Percentiles rank a stretch among this genome's conserved stretches.
Evolutionary conservation across 2,113 vertebrate species (phyloP).

Genomic region (Passer domesticus): DNA sequence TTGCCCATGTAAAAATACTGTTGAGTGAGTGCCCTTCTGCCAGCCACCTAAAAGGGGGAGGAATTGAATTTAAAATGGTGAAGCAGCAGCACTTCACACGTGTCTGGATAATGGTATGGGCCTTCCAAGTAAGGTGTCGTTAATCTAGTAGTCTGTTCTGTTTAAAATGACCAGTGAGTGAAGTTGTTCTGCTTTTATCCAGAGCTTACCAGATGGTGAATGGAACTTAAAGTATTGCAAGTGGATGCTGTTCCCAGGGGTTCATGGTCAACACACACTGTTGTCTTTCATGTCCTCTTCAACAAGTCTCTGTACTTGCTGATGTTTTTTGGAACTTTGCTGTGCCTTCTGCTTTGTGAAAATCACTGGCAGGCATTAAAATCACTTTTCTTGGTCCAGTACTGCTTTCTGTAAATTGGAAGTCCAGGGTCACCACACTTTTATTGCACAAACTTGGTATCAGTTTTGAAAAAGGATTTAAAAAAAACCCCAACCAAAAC

Average conservation of each 20-base stretch:
- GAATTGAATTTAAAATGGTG: constrained; percentile 7
- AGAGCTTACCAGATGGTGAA: constrained; percentile 38
- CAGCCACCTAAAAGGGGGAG: constrained; percentile 36
- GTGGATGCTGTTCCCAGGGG: constrained; percentile 20
- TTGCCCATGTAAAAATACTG: constrained; percentile 26
- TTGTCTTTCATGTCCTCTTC: constrained; percentile 28
- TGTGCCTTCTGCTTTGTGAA: constrained; percentile 59
- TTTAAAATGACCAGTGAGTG: constrained; percentile 49
- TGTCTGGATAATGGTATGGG: constrained; percentile 22
- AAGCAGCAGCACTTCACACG: constrained; percentile 62
- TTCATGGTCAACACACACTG: not conserved
- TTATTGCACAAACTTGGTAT: constrained; percentile 21
- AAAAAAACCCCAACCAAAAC: not conserved
- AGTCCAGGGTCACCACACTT: constrained; percentile 13
- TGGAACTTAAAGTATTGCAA: not conserved
- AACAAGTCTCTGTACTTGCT: constrained; percentile 69
- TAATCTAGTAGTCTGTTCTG: constrained; percentile 28
- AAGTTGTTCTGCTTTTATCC: constrained; percentile 16
- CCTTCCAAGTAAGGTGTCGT: not conserved
- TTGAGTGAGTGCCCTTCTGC: constrained; percentile 29
- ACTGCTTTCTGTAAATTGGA: constrained; percentile 40
- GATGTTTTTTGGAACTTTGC: constrained; percentile 67
- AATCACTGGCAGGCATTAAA: constrained; percentile 52
- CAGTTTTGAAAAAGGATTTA: constrained; percentile 52
- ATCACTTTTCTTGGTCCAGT: constrained; percentile 1